Evolutionary conservation across 2,113 vertebrate genomes (phyloP), one percentile per base, ranked within the genome.

Genomic region (Calyptommatus sinebrachiatus): DNA sequence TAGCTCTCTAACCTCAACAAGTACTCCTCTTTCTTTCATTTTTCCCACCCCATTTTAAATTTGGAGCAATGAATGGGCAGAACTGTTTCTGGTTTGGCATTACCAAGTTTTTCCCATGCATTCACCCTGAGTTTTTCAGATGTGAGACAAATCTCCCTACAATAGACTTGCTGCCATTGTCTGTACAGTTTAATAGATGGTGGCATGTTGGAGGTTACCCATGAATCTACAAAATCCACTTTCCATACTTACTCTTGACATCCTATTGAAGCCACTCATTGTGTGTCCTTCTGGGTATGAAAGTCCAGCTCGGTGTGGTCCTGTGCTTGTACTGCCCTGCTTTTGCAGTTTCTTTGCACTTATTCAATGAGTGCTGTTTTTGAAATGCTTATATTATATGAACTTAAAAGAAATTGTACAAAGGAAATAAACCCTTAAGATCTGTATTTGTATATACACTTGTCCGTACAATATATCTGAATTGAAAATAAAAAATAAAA

Each of bases 361-460:
- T 95, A 89, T 87, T 95, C 91, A 89, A 92, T 88, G 91, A 96
- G 97, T 96, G 94, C 95, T 94, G 96, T 94, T 97, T 91, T 97
- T 96, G 94, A 97, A 95, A 96, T 96, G 97, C 96, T 97, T 96
- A 96, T 96, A 96, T 95, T 97, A 98, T 98, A 98, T 96, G 96
- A 96, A 96, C 86, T 76, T 94, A 90, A 92, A 92, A 96, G 91
- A 96, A 96, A 96, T 96, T 94, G 92, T 93, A 90, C 93, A 95
- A 96, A 94, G 92, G 90, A 92, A 91, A 85, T 77, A 89, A 83
- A 92, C 93, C 91, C 94, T 78, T 95, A 94, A 93, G 83, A 92
- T 95, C 97, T 99, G 97, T 99, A 97, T 99, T 98, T 99, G 98
- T 99, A 99, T 97, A 99, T 99, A 98, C 97, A 99, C 95, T 90